A percentile compares a stretch with the other conserved stretches of the same genome.
phyloP scores from a whole-genome alignment of 2,888 invertebrate species.

The Atherix ibis region DNA sequence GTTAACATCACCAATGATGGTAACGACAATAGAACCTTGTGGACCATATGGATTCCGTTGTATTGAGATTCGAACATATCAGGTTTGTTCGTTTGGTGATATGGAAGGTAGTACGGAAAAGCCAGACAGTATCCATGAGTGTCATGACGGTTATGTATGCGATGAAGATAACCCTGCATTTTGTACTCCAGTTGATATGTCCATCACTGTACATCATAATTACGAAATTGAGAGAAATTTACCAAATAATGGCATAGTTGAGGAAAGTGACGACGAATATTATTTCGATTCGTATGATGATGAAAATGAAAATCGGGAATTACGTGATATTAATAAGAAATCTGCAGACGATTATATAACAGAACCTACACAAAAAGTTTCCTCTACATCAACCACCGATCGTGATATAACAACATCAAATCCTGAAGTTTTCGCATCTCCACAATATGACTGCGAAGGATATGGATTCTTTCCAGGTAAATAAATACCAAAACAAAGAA shows the following conservation, averaged over 20 bases:
- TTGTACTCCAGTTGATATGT: constrained; percentile 13
- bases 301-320: background rate
- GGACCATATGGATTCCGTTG: constrained; percentile 16
- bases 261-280: background rate
- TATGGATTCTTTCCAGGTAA: constrained; percentile 15
- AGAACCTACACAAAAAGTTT: background rate
- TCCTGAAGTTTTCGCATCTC: background rate
- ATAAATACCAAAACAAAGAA: background rate
- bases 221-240: background rate
- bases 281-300: constrained; percentile 5
- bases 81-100: constrained; percentile 11
- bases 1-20: background rate
- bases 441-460: constrained; percentile 11
- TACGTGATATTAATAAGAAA: background rate
- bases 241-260: background rate
- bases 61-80: constrained; percentile 10
- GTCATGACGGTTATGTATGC: constrained; percentile 11
- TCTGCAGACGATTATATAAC: background rate
- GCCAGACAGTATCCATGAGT: constrained; percentile 8
- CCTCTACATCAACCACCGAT: background rate
- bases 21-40: constrained; percentile 7
- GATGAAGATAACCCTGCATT: constrained; percentile 17
- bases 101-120: constrained; percentile 11
- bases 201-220: constrained; percentile 1
- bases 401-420: constrained; percentile 5